A percentile compares a stretch with the other conserved stretches of the same genome.
Evolutionary conservation across 2,113 vertebrate species (phyloP).

Genomic region (Silurus glanis): DNA sequence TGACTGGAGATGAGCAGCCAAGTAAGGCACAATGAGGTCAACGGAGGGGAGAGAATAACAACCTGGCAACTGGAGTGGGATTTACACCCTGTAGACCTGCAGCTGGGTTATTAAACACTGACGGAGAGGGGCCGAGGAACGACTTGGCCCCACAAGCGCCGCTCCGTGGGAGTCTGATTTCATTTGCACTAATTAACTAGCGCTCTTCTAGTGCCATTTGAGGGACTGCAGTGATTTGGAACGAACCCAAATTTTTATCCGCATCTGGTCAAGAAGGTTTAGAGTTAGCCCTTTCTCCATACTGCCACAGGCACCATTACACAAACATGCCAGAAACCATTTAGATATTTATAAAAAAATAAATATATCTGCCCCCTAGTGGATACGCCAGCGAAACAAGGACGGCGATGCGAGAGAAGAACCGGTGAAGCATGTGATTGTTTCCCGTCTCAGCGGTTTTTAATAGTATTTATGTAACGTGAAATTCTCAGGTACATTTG

Average conservation of each 20-base stretch:
- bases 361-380: not conserved
- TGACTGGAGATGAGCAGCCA: conserved; percentile 32
- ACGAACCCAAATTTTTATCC: not conserved
- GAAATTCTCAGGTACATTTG: not conserved
- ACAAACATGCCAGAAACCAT: not conserved
- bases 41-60: conserved; percentile 34
- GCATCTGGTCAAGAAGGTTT: not conserved
- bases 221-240: conserved; percentile 20
- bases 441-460: not conserved
- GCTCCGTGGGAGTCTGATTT: conserved; percentile 45
- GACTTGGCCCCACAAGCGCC: conserved; percentile 27
- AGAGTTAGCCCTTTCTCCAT: not conserved
- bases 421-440: not conserved
- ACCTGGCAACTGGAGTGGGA: conserved; percentile 38
- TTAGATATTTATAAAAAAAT: not conserved
- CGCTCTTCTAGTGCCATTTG: conserved; percentile 26
- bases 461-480: not conserved
- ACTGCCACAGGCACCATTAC: not conserved
- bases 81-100: conserved; percentile 9
- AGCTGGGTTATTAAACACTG: conserved; percentile 43
- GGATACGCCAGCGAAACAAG: not conserved
- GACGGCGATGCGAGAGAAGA: not conserved
- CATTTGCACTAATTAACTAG: conserved; percentile 53
- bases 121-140: conserved; percentile 13
- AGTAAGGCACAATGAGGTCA: conserved; percentile 27